Base-by-base conservation (phyloP, 2,888 invertebrate genomes). In the Agonopterix arenella region DNA sequence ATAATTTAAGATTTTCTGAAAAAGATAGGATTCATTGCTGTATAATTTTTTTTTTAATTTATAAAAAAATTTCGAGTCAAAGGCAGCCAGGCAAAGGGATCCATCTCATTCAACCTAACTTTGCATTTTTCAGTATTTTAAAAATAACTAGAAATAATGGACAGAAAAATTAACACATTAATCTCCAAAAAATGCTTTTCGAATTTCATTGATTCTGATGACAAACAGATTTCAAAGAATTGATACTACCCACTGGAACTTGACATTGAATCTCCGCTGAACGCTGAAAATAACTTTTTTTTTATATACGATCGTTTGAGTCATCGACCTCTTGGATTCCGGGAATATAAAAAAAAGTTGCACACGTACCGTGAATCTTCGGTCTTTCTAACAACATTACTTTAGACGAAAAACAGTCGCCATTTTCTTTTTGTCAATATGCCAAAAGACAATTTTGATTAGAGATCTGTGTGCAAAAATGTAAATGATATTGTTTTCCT, bases 371-470 rank as follows among this genome's bases (percentile, higher is more conserved):
- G 37, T 46, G 44, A 38, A 47, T 44, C 50, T 49, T 28, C 10
- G 42, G 46, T 44, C 18, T 16, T 16, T 11, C 18, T 49, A 36
- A 43, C 49, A 51, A 50, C 53, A 49, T 45, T 13, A 47, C 59
- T 61, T 55, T 55, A 52, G 45, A 48, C 57, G 59, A 58, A 58
- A 57, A 56, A 52, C 56, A 50, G 42, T 52, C 46, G 54, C 50
- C 47, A 55, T 56, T 46, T 46, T 36, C n/a, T 51, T 47, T 56
- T 61, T 73, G 72, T 61, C 64, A 67, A 52, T 55, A 45, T 64
- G 72, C 72, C 73, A 72, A 64, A 56, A 49, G 55, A 55, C 44
- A 59, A 55, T 61, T 61, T 58, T 46, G 43, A 58, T 57, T 57
- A 46, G 45, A 36, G 49, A 49, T 44, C 52, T 47, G 50, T 59